Evolutionary conservation across 2,888 invertebrate species (phyloP).

Genomic region (Tyria jacobaeae): DNA sequence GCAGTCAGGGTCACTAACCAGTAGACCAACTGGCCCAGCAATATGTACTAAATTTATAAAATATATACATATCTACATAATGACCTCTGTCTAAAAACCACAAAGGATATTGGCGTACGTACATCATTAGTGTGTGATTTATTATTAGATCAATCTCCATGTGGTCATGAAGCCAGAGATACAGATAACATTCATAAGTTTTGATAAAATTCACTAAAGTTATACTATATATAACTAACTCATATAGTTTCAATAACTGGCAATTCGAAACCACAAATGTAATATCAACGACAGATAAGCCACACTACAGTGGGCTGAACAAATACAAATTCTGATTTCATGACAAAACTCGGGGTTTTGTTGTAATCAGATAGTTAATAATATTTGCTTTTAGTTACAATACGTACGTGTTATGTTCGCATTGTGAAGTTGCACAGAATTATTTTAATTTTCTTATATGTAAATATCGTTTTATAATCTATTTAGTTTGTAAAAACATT

Average conservation of each 20-base stretch:
- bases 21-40: no score
- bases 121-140: no score
- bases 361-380: constrained; percentile 10
- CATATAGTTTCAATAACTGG: background rate
- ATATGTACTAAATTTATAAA: no score
- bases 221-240: background rate
- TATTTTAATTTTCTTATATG: no score
- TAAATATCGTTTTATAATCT: no score
- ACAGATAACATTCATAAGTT: background rate
- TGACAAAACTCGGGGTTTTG: background rate
- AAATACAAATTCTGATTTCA: constrained; percentile 17
- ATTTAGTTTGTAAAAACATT: no score
- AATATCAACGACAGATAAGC: constrained; percentile 3
- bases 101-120: no score
- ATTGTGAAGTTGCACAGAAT: background rate
- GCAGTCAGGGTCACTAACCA: no score
- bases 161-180: background rate
- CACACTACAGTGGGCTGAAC: constrained; percentile 6
- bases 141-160: background rate
- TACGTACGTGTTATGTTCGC: background rate
- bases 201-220: background rate
- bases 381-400: constrained; percentile 15
- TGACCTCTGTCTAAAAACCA: no score
- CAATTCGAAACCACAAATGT: constrained; percentile 5
- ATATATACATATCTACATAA: no score